Percentiles rank a stretch among this genome's conserved stretches.
Conservation (phyloP, 2,797 vertebrate species). For the Triplophysa yarkandensis region DNA sequence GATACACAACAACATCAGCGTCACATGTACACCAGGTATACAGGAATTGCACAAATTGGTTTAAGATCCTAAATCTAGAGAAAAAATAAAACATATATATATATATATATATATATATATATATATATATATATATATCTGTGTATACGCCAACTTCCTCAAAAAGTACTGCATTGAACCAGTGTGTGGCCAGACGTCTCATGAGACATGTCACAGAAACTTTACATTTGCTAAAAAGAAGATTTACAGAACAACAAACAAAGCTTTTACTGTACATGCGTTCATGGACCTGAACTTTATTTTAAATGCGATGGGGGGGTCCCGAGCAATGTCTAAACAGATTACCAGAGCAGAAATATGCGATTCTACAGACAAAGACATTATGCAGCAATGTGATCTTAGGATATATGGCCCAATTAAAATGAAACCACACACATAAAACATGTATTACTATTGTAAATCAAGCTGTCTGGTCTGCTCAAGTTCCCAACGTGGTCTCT, state of each 20-base stretch:
- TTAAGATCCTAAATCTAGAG: neutral
- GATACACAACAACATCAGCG: slow-evolving; percentile 34
- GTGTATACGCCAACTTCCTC: too few species aligned
- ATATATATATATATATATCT: neutral
- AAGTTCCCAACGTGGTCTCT: neutral
- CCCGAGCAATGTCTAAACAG: slow-evolving; percentile 38
- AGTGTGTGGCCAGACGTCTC: neutral
- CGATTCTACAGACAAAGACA: slow-evolving; percentile 45
- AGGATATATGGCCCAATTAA: slow-evolving; percentile 43
- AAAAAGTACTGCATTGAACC: neutral
- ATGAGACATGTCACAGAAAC: slow-evolving; percentile 13
- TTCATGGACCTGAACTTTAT: slow-evolving; percentile 24
- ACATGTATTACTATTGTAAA: slow-evolving; percentile 38
- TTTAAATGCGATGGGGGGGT: neutral
- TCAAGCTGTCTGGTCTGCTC: slow-evolving; percentile 19
- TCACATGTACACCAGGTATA: slow-evolving; percentile 22
- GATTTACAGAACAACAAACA: slow-evolving; percentile 43
- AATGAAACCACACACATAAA: slow-evolving; percentile 44
- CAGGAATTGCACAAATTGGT: neutral
- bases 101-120: neutral
- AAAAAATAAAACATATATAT: neutral
- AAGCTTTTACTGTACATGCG: slow-evolving; percentile 15
- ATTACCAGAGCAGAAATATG: slow-evolving; percentile 28
- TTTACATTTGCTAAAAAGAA: too few species aligned
- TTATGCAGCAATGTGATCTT: slow-evolving; percentile 33